phyloP scores from a whole-genome alignment of 2,797 vertebrate species.

The Fistularia tabacaria region DNA sequence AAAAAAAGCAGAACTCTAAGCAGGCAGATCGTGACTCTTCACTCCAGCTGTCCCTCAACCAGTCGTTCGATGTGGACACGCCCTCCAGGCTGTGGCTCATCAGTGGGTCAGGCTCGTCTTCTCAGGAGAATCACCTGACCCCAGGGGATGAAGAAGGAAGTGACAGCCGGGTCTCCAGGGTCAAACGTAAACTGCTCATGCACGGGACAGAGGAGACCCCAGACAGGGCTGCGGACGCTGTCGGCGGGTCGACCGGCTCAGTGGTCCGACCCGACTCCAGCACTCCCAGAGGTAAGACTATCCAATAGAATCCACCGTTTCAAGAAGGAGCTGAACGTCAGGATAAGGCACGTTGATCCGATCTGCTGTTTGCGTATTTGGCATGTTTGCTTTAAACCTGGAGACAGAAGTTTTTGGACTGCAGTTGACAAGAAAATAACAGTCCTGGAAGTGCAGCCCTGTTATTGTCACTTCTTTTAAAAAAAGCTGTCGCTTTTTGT shows the following conservation, averaged over 20 bases:
- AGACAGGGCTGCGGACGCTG: not conserved
- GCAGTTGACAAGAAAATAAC: too few species aligned
- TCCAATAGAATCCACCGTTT: not conserved
- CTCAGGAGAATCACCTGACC: conserved; percentile 43
- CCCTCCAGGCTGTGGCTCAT: conserved; percentile 68
- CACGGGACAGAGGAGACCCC: conserved; percentile 28
- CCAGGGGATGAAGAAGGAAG: conserved; percentile 48
- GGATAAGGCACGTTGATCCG: not conserved
- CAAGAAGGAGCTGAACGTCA: too few species aligned
- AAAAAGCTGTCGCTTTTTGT: too few species aligned
- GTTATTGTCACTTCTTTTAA: too few species aligned
- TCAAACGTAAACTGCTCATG: conserved; percentile 75
- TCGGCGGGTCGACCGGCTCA: not conserved
- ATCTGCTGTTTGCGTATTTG: too few species aligned
- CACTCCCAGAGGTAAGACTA: conserved; percentile 52
- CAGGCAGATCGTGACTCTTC: conserved; percentile 17
- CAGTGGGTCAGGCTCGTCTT: conserved; percentile 12
- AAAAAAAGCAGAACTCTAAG: conserved; percentile 6
- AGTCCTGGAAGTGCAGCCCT: too few species aligned
- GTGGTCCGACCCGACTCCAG: conserved; percentile 34
- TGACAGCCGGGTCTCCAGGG: conserved; percentile 44
- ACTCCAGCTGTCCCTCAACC: conserved; percentile 51
- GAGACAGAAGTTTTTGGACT: too few species aligned
- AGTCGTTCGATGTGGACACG: conserved; percentile 66
- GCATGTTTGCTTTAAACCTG: too few species aligned